Percentiles rank a stretch among this genome's conserved stretches.
Conservation (phyloP, 1,140 invertebrate genomes). For the Monochamus saltuarius region DNA sequence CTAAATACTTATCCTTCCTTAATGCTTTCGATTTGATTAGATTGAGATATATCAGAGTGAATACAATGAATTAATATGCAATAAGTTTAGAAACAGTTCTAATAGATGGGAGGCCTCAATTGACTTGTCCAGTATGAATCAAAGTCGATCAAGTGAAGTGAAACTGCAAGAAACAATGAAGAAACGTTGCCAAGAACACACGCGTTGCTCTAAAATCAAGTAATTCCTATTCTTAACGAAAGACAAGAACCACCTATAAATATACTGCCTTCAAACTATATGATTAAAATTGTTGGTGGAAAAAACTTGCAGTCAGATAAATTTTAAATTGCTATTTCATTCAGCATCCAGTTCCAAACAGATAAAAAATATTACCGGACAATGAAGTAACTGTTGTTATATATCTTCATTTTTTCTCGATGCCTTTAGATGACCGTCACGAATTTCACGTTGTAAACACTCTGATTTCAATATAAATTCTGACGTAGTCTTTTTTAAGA, state of each 20-base stretch:
- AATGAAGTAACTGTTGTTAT: conserved; percentile 26
- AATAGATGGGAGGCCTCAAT: not conserved
- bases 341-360: conserved; percentile 15
- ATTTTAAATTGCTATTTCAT: conserved; percentile 30
- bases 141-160: too few relatives aligned
- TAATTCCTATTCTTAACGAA: conserved; percentile 28
- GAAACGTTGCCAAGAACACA: conserved; percentile 24
- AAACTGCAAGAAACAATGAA: too few relatives aligned
- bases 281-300: conserved; percentile 32
- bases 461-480: conserved; percentile 11
- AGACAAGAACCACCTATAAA: conserved; percentile 26
- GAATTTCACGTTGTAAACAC: not conserved
- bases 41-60: too few relatives aligned
- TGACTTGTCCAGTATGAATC: too few relatives aligned
- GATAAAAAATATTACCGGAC: conserved; percentile 21
- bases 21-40: too few relatives aligned
- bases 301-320: conserved; percentile 32
- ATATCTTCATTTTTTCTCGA: conserved; percentile 21
- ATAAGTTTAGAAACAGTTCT: conserved; percentile 13
- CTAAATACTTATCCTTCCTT: too few relatives aligned
- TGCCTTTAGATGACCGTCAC: conserved; percentile 11
- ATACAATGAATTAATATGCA: too few relatives aligned
- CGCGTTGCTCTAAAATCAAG: conserved; percentile 28
- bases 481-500: not conserved
- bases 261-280: conserved; percentile 34